Base-by-base conservation (phyloP, 1,140 invertebrate genomes). In the Cydia pomonella region DNA sequence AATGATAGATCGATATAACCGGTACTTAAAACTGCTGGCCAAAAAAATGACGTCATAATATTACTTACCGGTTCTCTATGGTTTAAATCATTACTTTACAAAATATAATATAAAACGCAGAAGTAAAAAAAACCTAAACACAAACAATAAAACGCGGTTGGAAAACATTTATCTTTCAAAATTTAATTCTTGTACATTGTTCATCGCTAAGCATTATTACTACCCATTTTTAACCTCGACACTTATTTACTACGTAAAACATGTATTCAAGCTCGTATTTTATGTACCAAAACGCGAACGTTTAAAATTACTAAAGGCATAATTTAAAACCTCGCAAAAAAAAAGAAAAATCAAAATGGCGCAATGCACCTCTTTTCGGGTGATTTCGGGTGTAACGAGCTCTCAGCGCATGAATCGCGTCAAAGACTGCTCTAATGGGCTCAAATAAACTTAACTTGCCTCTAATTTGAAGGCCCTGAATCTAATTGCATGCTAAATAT, bases 281-380 rank as follows among this genome's bases (percentile, higher is more conserved):
- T 59, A 59, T n/a, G 21, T 21, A 59, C 18, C 12, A 59, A 53
- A 23, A 59, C 50, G 50, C 53, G 7, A 59, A 59, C 53, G 53
- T 23, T 59, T 23, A 23, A 59, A 50, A 50, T n/a, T n/a, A 59
- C 53, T 59, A 59, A 59, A 59, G 53, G 53, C 53, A 59, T 59
- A 59, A 59, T 59, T 59, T 59, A 23, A 59, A 23, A 3, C 9
- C 21, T 21, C 9, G 3, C 18, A 23, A 23, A 59, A 59, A 23
- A 59, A 12, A 21, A 12, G 12, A 59, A 59, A 59, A 53, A 53
- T 53, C 50, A 53, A 59, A 59, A 59, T 59, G 21, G 53, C 21
- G 53, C 53, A 59, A 1, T 59, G 53, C 53, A 21, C 53, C 53
- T 23, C 53, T 59, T 59, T 59, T 59, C 53, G 10, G 53, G 53